Percentiles rank a stretch among this genome's conserved stretches.
These are phyloP conservation scores for Nipponia nippon DNA, from an alignment of 2,113 vertebrate species.

Conservation along the genomic window DNA sequence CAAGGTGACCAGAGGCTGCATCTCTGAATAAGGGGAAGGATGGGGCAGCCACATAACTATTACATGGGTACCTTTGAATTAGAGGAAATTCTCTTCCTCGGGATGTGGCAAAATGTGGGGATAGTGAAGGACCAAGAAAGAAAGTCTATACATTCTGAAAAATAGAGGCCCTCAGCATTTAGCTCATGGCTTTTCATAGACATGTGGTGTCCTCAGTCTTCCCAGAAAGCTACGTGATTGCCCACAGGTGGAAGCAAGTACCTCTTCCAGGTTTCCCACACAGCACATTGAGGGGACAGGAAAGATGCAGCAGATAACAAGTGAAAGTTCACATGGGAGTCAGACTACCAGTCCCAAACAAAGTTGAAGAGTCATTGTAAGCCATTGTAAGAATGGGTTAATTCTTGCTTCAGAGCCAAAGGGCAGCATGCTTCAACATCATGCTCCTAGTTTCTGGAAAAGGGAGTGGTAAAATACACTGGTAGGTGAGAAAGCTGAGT, in stretches of 20 bases:
- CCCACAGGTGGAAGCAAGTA: neutral
- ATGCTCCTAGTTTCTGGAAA: neutral
- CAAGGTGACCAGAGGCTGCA: neutral
- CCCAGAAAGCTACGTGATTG: neutral
- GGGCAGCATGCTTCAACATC: neutral
- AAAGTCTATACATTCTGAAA: neutral
- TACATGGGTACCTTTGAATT: neutral
- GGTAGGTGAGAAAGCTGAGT: neutral
- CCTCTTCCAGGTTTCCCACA: neutral
- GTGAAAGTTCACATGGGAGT: neutral
- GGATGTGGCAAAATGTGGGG: neutral
- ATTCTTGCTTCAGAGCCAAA: neutral
- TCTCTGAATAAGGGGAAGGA: neutral
- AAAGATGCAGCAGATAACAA: neutral
- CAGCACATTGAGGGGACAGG: neutral
- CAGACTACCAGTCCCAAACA: neutral
- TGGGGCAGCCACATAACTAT: accelerated
- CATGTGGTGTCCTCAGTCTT: neutral
- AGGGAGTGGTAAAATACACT: neutral
- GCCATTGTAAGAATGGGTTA: neutral
- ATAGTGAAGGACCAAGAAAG: neutral
- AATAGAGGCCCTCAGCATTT: neutral
- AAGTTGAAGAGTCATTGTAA: neutral
- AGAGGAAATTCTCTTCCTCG: neutral
- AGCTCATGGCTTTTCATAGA: neutral